Evolutionary conservation across 2,113 vertebrate genomes (phyloP).

Genomic region (Hypanus sabinus): DNA sequence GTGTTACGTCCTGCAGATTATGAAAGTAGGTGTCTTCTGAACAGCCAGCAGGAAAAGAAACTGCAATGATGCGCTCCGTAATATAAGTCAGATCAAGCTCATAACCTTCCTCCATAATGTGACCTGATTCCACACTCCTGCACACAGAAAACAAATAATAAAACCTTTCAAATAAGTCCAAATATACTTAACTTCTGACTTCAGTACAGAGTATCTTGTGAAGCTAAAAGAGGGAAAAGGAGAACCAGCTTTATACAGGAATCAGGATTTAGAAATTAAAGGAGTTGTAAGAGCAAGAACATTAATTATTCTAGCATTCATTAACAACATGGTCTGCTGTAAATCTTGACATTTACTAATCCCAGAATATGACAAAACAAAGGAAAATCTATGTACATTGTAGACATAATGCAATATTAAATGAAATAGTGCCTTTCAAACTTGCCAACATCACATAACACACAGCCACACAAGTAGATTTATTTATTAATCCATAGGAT

Average conservation of each 20-base stretch:
- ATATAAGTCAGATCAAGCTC: conserved; percentile 91
- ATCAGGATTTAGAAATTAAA: background rate
- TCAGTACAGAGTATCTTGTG: background rate
- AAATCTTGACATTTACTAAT: background rate
- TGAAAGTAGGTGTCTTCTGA: conserved; percentile 80
- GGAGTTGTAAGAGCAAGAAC: background rate
- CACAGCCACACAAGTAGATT: background rate
- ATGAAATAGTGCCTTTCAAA: background rate
- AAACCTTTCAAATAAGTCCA: background rate
- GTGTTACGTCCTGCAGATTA: conserved; percentile 79
- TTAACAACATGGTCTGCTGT: background rate
- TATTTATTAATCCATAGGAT: background rate
- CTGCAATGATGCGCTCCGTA: conserved; percentile 86
- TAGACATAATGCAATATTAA: background rate
- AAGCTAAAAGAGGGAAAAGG: background rate
- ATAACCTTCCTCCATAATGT: conserved; percentile 79
- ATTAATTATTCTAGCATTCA: background rate
- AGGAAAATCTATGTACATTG: background rate
- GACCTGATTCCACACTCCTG: conserved; percentile 49
- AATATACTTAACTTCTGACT: background rate
- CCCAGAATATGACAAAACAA: too few relatives aligned
- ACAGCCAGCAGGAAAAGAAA: conserved; percentile 77
- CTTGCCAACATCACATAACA: background rate
- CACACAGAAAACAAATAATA: background rate
- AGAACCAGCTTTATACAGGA: background rate